These are phyloP conservation scores for Parnassius mnemosyne DNA, from an alignment of 2,888 invertebrate species.

Conservation along the genomic window DNA sequence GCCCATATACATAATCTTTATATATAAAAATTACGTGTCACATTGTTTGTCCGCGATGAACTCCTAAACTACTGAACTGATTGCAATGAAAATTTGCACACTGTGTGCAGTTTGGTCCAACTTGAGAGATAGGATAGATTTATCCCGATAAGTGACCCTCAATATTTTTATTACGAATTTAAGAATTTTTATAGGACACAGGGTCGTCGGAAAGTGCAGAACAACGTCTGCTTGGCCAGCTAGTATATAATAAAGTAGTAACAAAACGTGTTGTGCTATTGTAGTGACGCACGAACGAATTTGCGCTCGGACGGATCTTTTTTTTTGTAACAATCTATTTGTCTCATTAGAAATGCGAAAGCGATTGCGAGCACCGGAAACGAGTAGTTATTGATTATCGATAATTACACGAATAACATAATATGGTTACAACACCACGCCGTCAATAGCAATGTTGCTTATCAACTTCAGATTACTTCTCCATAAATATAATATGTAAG, in stretches of 20 bases:
- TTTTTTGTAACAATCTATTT: conserved; percentile 15
- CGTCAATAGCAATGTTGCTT: conserved; percentile 2
- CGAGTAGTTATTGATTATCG: conserved; percentile 28
- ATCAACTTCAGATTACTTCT: conserved; percentile 14
- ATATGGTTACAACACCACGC: conserved; percentile 28
- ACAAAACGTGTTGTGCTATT: conserved; percentile 5
- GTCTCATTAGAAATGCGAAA: conserved; percentile 26
- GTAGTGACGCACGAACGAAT: conserved; percentile 36
- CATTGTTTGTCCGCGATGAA: too few species aligned
- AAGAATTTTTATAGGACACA: too few species aligned
- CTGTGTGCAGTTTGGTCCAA: too few species aligned
- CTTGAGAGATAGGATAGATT: too few species aligned
- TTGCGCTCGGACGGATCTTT: conserved; percentile 23
- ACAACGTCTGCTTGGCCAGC: too few species aligned
- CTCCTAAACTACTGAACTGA: too few species aligned
- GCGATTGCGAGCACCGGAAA: conserved; percentile 26
- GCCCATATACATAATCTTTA: too few species aligned
- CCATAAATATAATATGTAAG: conserved; percentile 4
- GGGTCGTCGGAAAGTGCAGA: too few species aligned
- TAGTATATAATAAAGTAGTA: conserved; percentile 18
- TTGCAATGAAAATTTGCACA: too few species aligned
- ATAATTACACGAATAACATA: conserved; percentile 46
- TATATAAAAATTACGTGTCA: too few species aligned
- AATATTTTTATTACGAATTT: too few species aligned
- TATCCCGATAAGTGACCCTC: too few species aligned